phyloP scores from a whole-genome alignment of 2,113 vertebrate species.

The Dasyornis broadbenti region DNA sequence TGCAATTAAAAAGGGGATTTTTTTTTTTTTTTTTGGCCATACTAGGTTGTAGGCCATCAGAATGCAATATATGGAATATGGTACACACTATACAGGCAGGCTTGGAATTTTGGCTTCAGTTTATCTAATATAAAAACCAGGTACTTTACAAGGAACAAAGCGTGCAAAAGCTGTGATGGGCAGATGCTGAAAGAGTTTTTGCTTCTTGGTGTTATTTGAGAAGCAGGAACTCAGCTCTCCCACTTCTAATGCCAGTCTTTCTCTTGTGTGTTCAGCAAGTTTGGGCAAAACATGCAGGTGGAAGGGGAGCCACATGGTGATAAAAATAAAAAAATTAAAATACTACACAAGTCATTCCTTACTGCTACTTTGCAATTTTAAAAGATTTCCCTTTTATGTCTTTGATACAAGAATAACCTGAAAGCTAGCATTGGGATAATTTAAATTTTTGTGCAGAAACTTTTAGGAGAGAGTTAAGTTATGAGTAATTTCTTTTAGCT shows the following conservation, averaged over 20 bases:
- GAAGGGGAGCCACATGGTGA: neutral
- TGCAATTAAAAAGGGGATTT: neutral
- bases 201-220: neutral
- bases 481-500: neutral
- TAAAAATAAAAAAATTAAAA: neutral
- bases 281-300: neutral
- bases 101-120: neutral
- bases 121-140: neutral
- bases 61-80: neutral
- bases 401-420: neutral
- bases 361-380: neutral
- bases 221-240: neutral
- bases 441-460: neutral
- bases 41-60: neutral
- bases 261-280: neutral
- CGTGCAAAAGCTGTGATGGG: neutral
- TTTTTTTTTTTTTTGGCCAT: neutral
- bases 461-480: neutral
- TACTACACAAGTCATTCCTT: neutral
- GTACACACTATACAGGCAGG: neutral
- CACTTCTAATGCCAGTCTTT: neutral
- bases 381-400: neutral
- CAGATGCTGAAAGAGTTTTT: neutral
- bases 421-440: neutral
- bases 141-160: neutral